Evolutionary conservation across 2,113 vertebrate species (phyloP), one percentile per base, ranked within the genome.

Genomic region (Rhodinocichla rosea): DNA sequence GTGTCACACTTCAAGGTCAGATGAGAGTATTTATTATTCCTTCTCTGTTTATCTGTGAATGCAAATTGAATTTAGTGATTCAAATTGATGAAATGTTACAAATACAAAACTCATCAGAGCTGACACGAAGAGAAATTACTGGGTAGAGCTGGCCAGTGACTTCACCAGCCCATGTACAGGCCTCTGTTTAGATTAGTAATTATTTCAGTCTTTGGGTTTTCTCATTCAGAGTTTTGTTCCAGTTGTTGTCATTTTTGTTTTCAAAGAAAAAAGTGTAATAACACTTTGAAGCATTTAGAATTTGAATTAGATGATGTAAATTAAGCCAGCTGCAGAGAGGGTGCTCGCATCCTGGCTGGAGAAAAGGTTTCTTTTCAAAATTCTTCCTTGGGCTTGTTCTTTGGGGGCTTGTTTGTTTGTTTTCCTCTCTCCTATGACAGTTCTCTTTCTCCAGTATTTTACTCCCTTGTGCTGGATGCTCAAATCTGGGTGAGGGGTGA

Each of bases 31-130:
- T 98, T 98, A 95, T 96, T 64, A 85, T 90, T 97, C 94, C 94
- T 91, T 97, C 97, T 98, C 98, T 97, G 98, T 98, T 98, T 98
- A 98, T 98, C 97, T 95, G 97, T 69, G 88, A 95, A 98, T 97
- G 98, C 97, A 98, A 92, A 98, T 98, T 98, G 96, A 96, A 97
- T 98, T 96, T 98, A 97, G 96, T 94, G 97, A 95, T 96, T 96
- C 68, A 77, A 96, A 96, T 95, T 95, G 97, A 97, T 97, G 97
- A 96, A 97, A 93, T 83, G 96, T 92, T 97, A 88, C 91, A 97
- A 97, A 94, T 93, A 81, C 93, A 96, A 97, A 96, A 84, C 97
- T 95, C 95, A 92, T 97, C 96, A 94, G 92, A 95, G 84, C 84
- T 1, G 20, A 95, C 57, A 88, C 0, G 47, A 60, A 84, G 91